Evolutionary conservation across 2,888 invertebrate species (phyloP).

Genomic region (Alloscopus bannaensis): DNA sequence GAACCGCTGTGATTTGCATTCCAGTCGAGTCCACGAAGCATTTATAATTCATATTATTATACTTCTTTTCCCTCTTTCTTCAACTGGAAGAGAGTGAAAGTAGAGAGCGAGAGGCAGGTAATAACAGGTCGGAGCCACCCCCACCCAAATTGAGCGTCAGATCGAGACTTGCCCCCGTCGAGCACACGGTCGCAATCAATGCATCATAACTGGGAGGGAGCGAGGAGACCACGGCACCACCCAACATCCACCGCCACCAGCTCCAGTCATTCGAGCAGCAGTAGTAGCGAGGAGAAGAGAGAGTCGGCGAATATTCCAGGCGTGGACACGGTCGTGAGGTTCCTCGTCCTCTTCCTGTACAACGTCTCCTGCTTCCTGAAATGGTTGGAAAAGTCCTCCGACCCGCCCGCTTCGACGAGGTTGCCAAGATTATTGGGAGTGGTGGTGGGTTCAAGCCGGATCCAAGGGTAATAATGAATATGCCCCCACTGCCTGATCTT

Average conservation of each 20-base stretch:
- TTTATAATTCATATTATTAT: too few species aligned
- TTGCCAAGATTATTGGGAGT: constrained; percentile 23
- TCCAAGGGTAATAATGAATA: constrained; percentile 4
- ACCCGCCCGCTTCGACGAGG: constrained; percentile 4
- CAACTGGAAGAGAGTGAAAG: too few species aligned
- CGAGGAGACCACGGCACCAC: constrained; percentile 3
- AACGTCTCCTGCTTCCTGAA: constrained; percentile 51
- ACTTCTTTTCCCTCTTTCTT: too few species aligned
- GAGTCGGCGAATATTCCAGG: not conserved
- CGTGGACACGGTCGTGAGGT: not conserved
- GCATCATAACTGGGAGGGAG: constrained; percentile 1
- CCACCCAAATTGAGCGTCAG: too few species aligned
- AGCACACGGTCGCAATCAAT: constrained; percentile 11
- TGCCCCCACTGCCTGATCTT: not conserved
- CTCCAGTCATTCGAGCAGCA: too few species aligned
- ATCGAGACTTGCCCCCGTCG: too few species aligned
- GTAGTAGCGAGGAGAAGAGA: not conserved
- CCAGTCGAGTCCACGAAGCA: too few species aligned
- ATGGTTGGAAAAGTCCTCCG: constrained; percentile 49
- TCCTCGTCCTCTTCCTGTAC: constrained; percentile 31
- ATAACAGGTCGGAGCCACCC: too few species aligned
- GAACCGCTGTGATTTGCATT: too few species aligned
- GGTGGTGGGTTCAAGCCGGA: constrained; percentile 23
- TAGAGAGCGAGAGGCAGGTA: too few species aligned
- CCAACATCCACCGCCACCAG: too few species aligned